Conservation (phyloP, 2,797 vertebrate species). For the Rhinoraja longicauda region DNA sequence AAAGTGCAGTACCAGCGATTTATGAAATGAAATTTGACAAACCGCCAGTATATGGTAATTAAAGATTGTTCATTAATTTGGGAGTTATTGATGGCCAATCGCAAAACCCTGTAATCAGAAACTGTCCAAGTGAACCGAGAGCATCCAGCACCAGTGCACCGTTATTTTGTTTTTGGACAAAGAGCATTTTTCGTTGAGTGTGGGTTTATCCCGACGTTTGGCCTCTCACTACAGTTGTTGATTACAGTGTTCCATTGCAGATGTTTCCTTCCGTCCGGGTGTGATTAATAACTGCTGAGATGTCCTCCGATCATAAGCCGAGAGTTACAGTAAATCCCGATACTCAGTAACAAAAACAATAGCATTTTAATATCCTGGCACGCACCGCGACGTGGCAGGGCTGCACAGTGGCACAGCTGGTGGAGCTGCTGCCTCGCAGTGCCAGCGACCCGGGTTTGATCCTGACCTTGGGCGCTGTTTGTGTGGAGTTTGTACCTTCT, state of each 20-base stretch:
- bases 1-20: constrained; percentile 35
- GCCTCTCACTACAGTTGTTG: background rate
- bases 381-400: too few species aligned
- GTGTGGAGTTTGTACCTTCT: too few species aligned
- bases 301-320: background rate
- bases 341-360: background rate
- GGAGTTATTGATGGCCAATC: constrained; percentile 35
- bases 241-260: background rate
- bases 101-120: constrained; percentile 32
- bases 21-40: constrained; percentile 39
- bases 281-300: background rate
- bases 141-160: background rate
- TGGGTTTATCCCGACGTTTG: background rate
- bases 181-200: too few species aligned
- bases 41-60: constrained; percentile 39
- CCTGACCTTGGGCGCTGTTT: too few species aligned
- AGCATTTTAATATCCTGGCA: background rate
- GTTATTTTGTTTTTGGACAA: background rate
- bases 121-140: constrained; percentile 17
- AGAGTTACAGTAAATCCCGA: background rate
- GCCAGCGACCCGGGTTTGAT: too few species aligned
- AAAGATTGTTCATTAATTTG: constrained; percentile 38
- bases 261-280: background rate
- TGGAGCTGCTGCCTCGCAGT: too few species aligned
- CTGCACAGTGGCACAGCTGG: too few species aligned